phyloP scores from a whole-genome alignment of 2,113 vertebrate species.

The Taxidea taxus region DNA sequence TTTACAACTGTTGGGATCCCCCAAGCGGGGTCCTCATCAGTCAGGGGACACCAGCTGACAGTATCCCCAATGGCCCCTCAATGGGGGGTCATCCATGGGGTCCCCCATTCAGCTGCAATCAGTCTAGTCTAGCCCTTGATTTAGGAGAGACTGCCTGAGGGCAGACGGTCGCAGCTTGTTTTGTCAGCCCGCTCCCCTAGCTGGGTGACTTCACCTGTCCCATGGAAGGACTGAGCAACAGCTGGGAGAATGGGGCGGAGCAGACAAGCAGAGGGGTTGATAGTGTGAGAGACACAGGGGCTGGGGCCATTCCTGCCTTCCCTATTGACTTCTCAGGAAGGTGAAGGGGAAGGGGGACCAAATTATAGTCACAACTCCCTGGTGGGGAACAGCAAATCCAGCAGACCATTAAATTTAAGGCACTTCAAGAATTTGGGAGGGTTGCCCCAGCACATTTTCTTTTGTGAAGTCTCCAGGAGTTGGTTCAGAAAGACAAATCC shows the following conservation, averaged over 20 bases:
- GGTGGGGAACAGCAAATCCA: accelerated
- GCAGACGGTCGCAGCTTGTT: background rate
- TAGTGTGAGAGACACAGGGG: too few relatives aligned
- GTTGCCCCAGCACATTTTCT: background rate
- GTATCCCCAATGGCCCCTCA: background rate
- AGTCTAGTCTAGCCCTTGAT: background rate
- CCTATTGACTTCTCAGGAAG: background rate
- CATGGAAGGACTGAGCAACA: background rate
- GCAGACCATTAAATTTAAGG: background rate
- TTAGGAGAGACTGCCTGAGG: background rate
- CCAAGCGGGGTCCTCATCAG: too few relatives aligned
- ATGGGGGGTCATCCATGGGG: accelerated
- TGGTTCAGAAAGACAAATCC: background rate
- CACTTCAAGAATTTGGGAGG: background rate
- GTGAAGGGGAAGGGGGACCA: background rate
- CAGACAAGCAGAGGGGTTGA: background rate
- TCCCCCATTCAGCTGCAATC: background rate
- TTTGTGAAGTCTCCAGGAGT: background rate
- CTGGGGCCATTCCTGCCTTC: background rate
- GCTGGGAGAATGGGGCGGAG: background rate
- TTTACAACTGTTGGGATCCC: background rate
- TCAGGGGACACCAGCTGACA: background rate
- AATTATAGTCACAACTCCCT: background rate
- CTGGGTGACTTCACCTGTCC: background rate
- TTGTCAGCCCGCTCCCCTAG: background rate